These are phyloP conservation scores for Oostethus manadensis DNA, from an alignment of 2,113 vertebrate genomes.

Conservation along the genomic window DNA sequence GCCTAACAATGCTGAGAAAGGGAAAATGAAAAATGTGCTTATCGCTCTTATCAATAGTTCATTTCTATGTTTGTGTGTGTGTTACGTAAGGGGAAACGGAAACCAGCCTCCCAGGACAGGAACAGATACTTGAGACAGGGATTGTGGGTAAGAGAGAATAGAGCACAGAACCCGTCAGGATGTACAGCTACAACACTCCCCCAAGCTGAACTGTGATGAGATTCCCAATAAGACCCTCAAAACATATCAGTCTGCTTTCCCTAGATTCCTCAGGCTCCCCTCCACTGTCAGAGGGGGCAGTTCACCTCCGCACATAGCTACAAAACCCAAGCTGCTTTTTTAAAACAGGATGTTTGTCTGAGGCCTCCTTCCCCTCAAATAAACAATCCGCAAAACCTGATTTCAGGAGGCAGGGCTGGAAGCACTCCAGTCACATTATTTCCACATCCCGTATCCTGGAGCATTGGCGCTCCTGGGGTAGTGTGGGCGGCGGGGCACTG, in stretches of 20 bases:
- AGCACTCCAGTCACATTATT: constrained; percentile 71
- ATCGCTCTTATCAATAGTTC: constrained; percentile 62
- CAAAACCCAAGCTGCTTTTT: constrained; percentile 71
- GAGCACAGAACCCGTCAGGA: constrained; percentile 52
- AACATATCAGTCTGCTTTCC: constrained; percentile 64
- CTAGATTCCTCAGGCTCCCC: constrained; percentile 63
- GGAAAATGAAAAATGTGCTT: constrained; percentile 58
- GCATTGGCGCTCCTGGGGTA: constrained; percentile 54
- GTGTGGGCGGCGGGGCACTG: constrained; percentile 45
- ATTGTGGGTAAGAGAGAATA: constrained; percentile 52
- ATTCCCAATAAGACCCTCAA: constrained; percentile 46
- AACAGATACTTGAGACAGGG: constrained; percentile 65
- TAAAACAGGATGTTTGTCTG: constrained; percentile 90
- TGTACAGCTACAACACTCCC: constrained; percentile 36
- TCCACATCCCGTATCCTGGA: constrained; percentile 74
- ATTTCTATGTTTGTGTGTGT: constrained; percentile 36
- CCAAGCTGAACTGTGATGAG: constrained; percentile 47
- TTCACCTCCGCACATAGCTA: constrained; percentile 64
- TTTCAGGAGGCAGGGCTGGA: constrained; percentile 78
- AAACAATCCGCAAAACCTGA: constrained; percentile 86
- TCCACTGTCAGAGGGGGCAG: constrained; percentile 67
- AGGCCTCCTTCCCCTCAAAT: constrained; percentile 85
- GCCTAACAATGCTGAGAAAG: constrained; percentile 63
- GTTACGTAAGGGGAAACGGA: constrained; percentile 74
- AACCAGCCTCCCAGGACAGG: constrained; percentile 68